Conservation (phyloP, 2,888 invertebrate genomes). For the Diarsia rubi region DNA sequence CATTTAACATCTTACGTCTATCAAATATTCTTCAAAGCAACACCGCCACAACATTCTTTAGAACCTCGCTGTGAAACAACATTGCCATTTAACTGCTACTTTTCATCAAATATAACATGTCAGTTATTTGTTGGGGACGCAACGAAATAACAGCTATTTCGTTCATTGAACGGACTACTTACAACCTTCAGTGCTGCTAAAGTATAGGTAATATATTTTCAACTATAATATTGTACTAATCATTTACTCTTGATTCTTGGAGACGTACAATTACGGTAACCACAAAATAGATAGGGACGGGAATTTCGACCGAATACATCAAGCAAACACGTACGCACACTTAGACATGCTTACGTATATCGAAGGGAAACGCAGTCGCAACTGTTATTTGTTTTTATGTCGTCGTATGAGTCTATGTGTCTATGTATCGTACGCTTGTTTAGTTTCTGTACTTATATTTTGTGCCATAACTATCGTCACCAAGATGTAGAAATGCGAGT, state of each 20-base stretch:
- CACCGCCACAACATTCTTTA: conserved; percentile 26
- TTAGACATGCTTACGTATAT: not conserved
- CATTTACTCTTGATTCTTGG: conserved; percentile 31
- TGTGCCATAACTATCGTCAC: conserved; percentile 16
- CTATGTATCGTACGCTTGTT: not conserved
- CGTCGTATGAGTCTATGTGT: not conserved
- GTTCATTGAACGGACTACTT: conserved; percentile 15
- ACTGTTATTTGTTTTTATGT: not conserved
- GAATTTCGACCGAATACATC: not conserved
- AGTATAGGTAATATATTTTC: conserved; percentile 41
- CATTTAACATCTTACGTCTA: conserved; percentile 49
- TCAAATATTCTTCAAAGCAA: conserved; percentile 30
- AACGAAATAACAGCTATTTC: conserved; percentile 32
- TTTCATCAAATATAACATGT: conserved; percentile 19
- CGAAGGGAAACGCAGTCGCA: not conserved
- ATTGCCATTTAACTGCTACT: conserved; percentile 31
- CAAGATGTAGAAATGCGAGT: conserved; percentile 17
- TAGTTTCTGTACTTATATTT: not conserved
- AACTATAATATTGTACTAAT: conserved; percentile 50
- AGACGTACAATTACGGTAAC: not conserved
- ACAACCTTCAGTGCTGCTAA: conserved; percentile 54
- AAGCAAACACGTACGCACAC: not conserved
- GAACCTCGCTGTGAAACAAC: conserved; percentile 11
- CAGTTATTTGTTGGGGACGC: conserved; percentile 17
- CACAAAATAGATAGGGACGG: not conserved